phyloP scores from a whole-genome alignment of 2,113 vertebrate species.

The Hippocampus barbouri region DNA sequence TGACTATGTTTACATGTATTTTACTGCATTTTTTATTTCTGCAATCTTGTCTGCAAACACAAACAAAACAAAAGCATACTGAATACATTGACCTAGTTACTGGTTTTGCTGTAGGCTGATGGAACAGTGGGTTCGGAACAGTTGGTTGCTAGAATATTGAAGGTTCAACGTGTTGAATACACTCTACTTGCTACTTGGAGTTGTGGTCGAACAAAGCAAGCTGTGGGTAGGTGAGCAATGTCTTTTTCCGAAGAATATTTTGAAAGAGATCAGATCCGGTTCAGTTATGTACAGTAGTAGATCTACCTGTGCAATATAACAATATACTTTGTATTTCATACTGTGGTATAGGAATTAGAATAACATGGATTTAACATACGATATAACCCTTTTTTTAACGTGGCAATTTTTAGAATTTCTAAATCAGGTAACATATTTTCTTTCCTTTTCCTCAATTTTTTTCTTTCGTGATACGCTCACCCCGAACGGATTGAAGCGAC shows the following conservation, averaged over 20 bases:
- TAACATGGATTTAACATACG: no score
- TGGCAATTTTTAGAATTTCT: no score
- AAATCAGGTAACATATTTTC: no score
- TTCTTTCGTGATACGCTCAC: no score
- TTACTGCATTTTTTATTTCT: background rate
- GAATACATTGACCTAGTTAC: constrained; percentile 43
- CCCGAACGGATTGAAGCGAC: no score
- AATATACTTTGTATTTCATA: no score
- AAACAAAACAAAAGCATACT: constrained; percentile 3
- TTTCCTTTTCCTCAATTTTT: no score
- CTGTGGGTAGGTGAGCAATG: constrained; percentile 56
- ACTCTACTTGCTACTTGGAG: constrained; percentile 64
- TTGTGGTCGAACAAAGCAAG: constrained; percentile 44
- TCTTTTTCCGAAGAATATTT: constrained; percentile 35
- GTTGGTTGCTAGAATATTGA: constrained; percentile 57
- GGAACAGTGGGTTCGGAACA: constrained; percentile 56
- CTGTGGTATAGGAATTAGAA: no score
- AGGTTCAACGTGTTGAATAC: constrained; percentile 55
- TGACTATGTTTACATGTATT: background rate
- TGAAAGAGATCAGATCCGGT: constrained; percentile 6
- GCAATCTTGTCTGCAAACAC: constrained; percentile 7
- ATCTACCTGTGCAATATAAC: background rate
- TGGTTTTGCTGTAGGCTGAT: constrained; percentile 41
- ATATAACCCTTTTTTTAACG: no score
- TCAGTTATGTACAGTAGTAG: background rate